These are phyloP conservation scores for Solenopsis fugax DNA, from an alignment of 1,140 invertebrate genomes.

Conservation along the genomic window DNA sequence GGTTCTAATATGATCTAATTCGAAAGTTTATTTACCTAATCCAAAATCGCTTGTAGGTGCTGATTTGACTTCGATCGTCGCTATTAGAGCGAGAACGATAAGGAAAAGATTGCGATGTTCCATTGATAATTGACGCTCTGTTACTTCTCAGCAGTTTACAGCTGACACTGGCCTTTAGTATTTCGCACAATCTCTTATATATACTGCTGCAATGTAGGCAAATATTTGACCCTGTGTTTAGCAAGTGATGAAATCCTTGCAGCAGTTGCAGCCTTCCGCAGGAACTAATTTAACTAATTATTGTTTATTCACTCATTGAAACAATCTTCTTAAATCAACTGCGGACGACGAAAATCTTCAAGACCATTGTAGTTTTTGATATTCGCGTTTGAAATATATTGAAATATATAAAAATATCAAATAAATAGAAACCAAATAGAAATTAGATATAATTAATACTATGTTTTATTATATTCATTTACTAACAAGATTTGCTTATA, in stretches of 20 bases:
- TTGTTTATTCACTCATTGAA: constrained; percentile 26
- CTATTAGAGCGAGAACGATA: background rate
- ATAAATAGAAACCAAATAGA: no score
- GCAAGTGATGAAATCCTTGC: background rate
- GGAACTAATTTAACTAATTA: constrained; percentile 37
- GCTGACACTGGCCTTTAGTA: constrained; percentile 10
- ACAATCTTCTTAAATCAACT: constrained; percentile 10
- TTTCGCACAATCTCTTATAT: constrained; percentile 34
- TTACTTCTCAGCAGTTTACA: constrained; percentile 25
- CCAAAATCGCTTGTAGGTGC: background rate
- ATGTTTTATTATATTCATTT: background rate
- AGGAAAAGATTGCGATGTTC: background rate
- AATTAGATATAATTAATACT: background rate
- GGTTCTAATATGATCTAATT: no score
- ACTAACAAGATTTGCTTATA: background rate
- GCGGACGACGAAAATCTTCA: background rate
- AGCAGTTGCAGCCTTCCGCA: constrained; percentile 5
- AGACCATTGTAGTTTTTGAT: background rate
- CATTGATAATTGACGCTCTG: constrained; percentile 41
- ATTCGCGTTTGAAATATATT: background rate
- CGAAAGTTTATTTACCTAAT: constrained; percentile 8
- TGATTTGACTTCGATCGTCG: background rate
- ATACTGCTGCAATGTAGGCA: background rate
- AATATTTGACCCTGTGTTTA: constrained; percentile 39
- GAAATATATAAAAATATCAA: background rate